A percentile compares a stretch with the other conserved stretches of the same genome.
phyloP scores from a whole-genome alignment of 2,113 vertebrate species.

The Elephas maximus region DNA sequence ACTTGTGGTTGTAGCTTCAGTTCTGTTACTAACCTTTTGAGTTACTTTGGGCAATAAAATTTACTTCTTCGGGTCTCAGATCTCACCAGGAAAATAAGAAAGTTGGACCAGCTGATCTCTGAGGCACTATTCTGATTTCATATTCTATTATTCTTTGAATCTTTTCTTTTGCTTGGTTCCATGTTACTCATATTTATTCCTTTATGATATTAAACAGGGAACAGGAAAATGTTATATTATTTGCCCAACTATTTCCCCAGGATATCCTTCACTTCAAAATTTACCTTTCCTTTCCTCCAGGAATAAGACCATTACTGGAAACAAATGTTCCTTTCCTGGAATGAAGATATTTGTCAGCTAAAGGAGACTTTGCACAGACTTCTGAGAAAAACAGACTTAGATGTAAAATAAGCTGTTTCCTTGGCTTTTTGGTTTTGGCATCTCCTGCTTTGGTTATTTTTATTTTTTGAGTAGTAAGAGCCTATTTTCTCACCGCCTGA shows the following conservation, averaged over 20 bases:
- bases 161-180: constrained; percentile 47
- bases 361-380: constrained; percentile 53
- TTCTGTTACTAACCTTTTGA: constrained; percentile 13
- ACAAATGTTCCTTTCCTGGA: constrained; percentile 67
- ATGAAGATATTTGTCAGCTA: constrained; percentile 68
- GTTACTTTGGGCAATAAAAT: constrained; percentile 36
- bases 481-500: constrained; percentile 7
- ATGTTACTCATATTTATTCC: constrained; percentile 56
- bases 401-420: constrained; percentile 41
- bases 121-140: constrained; percentile 55
- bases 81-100: constrained; percentile 64
- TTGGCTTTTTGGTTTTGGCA: constrained; percentile 1
- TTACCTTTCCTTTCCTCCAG: constrained; percentile 70
- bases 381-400: constrained; percentile 51
- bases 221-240: constrained; percentile 66
- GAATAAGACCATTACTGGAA: constrained; percentile 63
- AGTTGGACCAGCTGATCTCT: constrained; percentile 12
- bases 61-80: not conserved
- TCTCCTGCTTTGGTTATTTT: constrained; percentile 13
- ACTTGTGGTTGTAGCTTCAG: constrained; percentile 16
- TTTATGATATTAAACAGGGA: constrained; percentile 65
- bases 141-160: constrained; percentile 45
- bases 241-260: constrained; percentile 64
- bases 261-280: constrained; percentile 67
- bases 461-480: constrained; percentile 44